These are phyloP conservation scores for Monoplex corrugatus DNA, from an alignment of 2,888 invertebrate genomes.

Conservation along the genomic window DNA sequence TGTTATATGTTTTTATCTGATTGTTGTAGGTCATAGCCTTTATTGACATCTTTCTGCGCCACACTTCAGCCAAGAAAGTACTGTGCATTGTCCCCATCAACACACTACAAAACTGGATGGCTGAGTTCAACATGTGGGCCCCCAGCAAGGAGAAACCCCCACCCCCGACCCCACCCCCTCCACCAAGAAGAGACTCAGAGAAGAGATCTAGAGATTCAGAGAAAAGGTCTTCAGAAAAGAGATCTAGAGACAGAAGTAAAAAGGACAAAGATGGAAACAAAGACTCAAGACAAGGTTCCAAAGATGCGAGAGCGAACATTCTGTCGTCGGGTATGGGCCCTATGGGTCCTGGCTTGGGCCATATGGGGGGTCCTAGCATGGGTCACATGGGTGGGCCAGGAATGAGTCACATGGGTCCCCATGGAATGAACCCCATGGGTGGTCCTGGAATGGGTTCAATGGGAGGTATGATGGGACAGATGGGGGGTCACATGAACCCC, in stretches of 20 bases:
- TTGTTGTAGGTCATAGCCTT: conserved; percentile 90
- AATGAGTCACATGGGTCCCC: conserved; percentile 30
- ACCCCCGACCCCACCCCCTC: conserved; percentile 49
- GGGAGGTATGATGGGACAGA: conserved; percentile 44
- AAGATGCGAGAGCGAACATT: background rate
- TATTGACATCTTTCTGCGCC: conserved; percentile 95
- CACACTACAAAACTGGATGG: conserved; percentile 98
- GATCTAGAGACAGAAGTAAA: conserved; percentile 22
- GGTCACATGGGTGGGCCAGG: conserved; percentile 35
- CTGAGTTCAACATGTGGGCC: conserved; percentile 98
- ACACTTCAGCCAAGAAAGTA: conserved; percentile 93
- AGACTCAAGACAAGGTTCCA: background rate
- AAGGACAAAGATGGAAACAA: conserved; percentile 41
- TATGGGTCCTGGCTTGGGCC: background rate
- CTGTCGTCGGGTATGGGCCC: background rate
- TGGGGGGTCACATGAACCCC: conserved; percentile 18
- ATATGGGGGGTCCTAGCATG: conserved; percentile 35
- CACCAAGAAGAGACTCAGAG: conserved; percentile 15
- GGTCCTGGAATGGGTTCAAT: conserved; percentile 46
- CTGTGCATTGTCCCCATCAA: conserved; percentile 99
- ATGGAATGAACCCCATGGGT: conserved; percentile 33
- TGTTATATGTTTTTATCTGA: background rate
- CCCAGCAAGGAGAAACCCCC: conserved; percentile 83
- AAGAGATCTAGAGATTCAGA: conserved; percentile 1
- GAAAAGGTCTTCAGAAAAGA: conserved; percentile 1